phyloP scores from a whole-genome alignment of 2,113 vertebrate species.

The Mystacornis crossleyi region DNA sequence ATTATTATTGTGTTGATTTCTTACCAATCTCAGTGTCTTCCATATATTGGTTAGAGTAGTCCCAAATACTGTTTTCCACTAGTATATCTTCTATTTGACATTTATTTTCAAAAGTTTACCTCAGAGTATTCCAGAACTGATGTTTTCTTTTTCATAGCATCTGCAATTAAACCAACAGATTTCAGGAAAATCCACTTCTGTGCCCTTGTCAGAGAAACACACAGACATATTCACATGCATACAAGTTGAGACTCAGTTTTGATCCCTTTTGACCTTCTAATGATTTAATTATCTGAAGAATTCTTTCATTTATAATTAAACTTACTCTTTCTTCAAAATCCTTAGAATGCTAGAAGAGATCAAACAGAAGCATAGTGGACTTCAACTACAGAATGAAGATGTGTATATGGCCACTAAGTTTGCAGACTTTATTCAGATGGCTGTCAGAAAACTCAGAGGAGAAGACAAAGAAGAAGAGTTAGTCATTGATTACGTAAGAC shows the following conservation, averaged over 20 bases:
- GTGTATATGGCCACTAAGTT: conserved; percentile 85
- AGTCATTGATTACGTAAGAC: conserved; percentile 77
- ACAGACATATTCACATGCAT: neutral
- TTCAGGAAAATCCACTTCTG: neutral
- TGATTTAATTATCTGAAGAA: neutral
- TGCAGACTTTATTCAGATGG: conserved; percentile 81
- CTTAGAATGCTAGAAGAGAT: conserved; percentile 83
- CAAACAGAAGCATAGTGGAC: conserved; percentile 76
- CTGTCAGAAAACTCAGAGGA: conserved; percentile 79
- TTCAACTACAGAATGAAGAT: conserved; percentile 83
- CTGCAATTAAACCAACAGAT: neutral
- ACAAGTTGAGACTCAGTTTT: neutral
- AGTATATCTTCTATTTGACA: neutral
- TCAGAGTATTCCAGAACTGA: neutral
- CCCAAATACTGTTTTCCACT: neutral
- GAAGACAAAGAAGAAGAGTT: conserved; percentile 76
- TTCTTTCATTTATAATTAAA: neutral
- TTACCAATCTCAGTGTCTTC: neutral
- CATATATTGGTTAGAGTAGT: neutral
- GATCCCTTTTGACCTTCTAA: neutral
- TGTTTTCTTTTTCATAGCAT: neutral
- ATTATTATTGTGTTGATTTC: neutral
- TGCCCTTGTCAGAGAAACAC: neutral
- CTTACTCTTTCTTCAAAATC: neutral
- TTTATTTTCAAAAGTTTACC: neutral